Conservation (phyloP, 2,797 vertebrate genomes). For the Peromyscus aztecus region DNA sequence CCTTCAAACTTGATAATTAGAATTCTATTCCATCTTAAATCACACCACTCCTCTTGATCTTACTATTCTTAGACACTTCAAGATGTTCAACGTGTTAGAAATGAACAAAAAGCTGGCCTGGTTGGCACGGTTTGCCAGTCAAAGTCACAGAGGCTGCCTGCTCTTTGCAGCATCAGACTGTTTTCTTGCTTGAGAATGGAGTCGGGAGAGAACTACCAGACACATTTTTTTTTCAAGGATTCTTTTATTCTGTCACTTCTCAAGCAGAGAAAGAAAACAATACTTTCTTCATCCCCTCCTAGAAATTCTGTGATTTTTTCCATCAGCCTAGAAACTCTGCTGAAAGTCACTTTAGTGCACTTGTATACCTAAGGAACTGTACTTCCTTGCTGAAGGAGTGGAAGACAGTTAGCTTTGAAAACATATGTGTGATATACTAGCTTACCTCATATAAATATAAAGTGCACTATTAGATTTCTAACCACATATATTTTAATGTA, state of each 20-base stretch:
- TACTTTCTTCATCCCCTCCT: slow-evolving; percentile 62
- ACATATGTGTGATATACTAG: neutral
- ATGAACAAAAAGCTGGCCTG: slow-evolving; percentile 64
- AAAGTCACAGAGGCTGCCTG: slow-evolving; percentile 62
- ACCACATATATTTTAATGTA: neutral
- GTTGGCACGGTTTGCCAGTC: slow-evolving; percentile 50
- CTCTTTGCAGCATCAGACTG: slow-evolving; percentile 47
- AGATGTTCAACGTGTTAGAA: slow-evolving; percentile 16
- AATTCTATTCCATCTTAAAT: neutral
- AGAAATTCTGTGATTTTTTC: slow-evolving; percentile 73
- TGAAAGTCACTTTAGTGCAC: slow-evolving; percentile 40
- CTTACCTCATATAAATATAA: neutral
- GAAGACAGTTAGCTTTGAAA: neutral
- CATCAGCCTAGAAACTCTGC: slow-evolving; percentile 53
- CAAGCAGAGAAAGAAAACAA: slow-evolving; percentile 63
- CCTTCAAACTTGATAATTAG: slow-evolving; percentile 63
- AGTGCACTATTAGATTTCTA: neutral
- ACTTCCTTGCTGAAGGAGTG: neutral
- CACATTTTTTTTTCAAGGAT: slow-evolving; percentile 65
- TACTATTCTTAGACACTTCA: slow-evolving; percentile 47
- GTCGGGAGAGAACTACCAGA: slow-evolving; percentile 25
- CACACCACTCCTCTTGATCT: neutral
- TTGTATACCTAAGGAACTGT: neutral
- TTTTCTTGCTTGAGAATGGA: slow-evolving; percentile 44
- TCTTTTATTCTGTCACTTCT: slow-evolving; percentile 78